A percentile compares a stretch with the other conserved stretches of the same genome.
Conservation (phyloP, 2,888 invertebrate species). For the Scelioninae gen. 2 region DNA sequence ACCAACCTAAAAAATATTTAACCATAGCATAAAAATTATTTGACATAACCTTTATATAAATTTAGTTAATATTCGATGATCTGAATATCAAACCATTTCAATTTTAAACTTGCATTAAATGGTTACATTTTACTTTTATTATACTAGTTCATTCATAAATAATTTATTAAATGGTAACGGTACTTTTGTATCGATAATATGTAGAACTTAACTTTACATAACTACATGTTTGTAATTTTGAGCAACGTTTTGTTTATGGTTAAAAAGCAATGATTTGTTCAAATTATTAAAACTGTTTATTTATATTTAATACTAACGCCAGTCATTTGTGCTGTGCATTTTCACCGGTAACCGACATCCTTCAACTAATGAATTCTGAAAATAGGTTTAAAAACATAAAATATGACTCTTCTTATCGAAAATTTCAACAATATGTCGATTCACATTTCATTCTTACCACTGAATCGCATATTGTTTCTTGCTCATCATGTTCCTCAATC, state of each 20-base stretch:
- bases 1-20: no score
- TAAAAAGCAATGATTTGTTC: no score
- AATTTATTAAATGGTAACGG: no score
- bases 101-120: no score
- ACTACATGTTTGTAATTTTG: no score
- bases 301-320: constrained; percentile 82
- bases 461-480: constrained; percentile 88
- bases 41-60: no score
- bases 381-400: constrained; percentile 70
- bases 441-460: constrained; percentile 78
- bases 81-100: no score
- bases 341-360: constrained; percentile 97
- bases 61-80: no score
- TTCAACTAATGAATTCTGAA: constrained; percentile 89
- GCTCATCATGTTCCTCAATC: constrained; percentile 75
- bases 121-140: not conserved
- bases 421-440: not conserved
- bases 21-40: no score
- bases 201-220: no score
- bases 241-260: no score
- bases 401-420: constrained; percentile 3
- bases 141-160: not conserved
- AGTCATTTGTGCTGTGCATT: constrained; percentile 93
- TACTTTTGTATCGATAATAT: no score
- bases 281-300: not conserved